Conservation (phyloP, 1,140 invertebrate genomes). For the Pissodes strobi region DNA sequence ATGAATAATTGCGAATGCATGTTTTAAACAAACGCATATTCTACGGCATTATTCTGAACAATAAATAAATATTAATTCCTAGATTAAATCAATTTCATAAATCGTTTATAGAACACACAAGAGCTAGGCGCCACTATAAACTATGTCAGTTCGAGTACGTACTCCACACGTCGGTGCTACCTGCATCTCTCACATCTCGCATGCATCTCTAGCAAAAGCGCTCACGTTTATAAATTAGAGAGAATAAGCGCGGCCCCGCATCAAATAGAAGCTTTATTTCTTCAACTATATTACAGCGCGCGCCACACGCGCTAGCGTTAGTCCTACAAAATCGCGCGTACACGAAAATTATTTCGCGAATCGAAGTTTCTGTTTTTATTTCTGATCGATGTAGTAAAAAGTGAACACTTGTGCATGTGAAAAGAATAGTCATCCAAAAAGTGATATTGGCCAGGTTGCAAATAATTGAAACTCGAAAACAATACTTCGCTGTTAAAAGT, state of each 20-base stretch:
- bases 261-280: constrained; percentile 22
- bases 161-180: constrained; percentile 4
- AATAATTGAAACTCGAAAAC: too few species aligned
- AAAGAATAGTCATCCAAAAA: too few species aligned
- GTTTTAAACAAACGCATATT: too few species aligned
- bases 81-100: too few species aligned
- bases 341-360: not conserved
- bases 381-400: too few species aligned
- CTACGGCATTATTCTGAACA: too few species aligned
- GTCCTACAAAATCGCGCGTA: not conserved
- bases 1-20: too few species aligned
- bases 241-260: constrained; percentile 17
- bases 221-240: constrained; percentile 22
- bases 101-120: too few species aligned
- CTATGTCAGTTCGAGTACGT: not conserved
- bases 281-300: constrained; percentile 17
- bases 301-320: constrained; percentile 6
- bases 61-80: too few species aligned
- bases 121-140: constrained; percentile 11
- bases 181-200: constrained; percentile 14
- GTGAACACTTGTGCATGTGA: too few species aligned
- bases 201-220: constrained; percentile 8
- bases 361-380: not conserved
- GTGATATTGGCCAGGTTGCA: too few species aligned
- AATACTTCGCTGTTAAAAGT: too few species aligned